phyloP scores from a whole-genome alignment of 2,113 vertebrate genomes.

The Cyrtonyx montezumae region DNA sequence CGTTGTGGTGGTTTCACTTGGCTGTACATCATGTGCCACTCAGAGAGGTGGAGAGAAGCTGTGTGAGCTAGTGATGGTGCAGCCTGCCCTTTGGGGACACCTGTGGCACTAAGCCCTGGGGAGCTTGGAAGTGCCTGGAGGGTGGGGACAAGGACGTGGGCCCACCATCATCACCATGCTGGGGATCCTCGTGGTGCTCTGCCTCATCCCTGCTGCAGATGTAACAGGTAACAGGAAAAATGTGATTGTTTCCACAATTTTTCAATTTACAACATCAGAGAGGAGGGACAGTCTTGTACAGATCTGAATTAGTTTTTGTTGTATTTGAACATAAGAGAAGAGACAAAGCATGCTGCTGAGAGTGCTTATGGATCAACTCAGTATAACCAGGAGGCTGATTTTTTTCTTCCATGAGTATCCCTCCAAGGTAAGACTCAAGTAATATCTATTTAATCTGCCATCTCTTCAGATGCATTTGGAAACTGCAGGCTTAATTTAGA shows the following conservation, averaged over 20 bases:
- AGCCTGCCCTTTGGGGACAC: neutral
- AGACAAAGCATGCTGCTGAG: neutral
- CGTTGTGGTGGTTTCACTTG: constrained; percentile 62
- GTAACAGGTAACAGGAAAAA: constrained; percentile 72
- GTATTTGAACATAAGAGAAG: neutral
- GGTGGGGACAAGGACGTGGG: constrained; percentile 32
- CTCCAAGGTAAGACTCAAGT: neutral
- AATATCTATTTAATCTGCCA: neutral
- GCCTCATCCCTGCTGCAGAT: constrained; percentile 71
- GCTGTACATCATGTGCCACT: constrained; percentile 33
- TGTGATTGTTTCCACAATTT: neutral
- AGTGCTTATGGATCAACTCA: neutral
- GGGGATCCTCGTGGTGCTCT: constrained; percentile 71
- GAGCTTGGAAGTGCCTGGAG: neutral
- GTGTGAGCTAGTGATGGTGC: neutral
- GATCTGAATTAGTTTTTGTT: neutral
- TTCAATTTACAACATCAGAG: neutral
- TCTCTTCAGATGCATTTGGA: neutral
- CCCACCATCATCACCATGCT: constrained; percentile 65
- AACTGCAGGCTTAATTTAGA: neutral
- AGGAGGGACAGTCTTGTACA: neutral
- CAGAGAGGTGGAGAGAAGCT: constrained; percentile 37
- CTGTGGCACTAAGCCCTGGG: neutral
- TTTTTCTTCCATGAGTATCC: neutral
- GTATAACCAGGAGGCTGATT: neutral